These are phyloP conservation scores for Orycteropus afer DNA, from an alignment of 2,113 vertebrate genomes.

Conservation along the genomic window DNA sequence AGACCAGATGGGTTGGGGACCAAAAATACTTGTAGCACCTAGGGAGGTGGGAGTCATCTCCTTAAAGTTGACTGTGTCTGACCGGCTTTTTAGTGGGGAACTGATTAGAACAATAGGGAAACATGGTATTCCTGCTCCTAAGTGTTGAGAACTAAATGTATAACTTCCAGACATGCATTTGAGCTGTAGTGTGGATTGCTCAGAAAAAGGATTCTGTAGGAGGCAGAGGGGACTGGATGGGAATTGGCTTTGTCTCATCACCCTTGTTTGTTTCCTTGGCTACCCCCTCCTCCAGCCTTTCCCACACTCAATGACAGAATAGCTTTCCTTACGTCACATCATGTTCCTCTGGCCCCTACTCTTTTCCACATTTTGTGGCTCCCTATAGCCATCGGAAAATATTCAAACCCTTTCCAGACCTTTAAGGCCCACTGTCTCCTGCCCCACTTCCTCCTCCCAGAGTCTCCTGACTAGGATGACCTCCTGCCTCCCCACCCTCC, in stretches of 20 bases:
- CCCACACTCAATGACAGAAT: background rate
- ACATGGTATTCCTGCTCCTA: background rate
- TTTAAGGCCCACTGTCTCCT: background rate
- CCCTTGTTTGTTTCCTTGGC: background rate
- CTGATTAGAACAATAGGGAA: background rate
- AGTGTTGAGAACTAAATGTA: background rate
- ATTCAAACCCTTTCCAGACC: background rate
- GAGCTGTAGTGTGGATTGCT: background rate
- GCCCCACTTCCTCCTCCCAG: background rate
- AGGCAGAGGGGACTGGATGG: background rate
- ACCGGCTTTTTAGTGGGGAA: background rate
- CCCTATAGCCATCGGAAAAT: background rate
- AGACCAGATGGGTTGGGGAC: background rate
- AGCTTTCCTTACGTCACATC: background rate
- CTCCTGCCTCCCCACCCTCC: background rate
- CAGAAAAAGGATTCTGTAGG: background rate
- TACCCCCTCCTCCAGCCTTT: background rate
- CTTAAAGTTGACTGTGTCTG: background rate
- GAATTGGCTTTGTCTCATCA: background rate
- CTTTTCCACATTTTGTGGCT: background rate
- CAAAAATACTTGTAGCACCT: background rate
- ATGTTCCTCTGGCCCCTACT: background rate
- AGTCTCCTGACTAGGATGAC: background rate
- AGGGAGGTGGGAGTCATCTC: no score
- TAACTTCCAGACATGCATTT: background rate